A percentile compares a stretch with the other conserved stretches of the same genome.
Evolutionary conservation across 2,888 invertebrate species (phyloP).

Genomic region (Rotaria socialis): DNA sequence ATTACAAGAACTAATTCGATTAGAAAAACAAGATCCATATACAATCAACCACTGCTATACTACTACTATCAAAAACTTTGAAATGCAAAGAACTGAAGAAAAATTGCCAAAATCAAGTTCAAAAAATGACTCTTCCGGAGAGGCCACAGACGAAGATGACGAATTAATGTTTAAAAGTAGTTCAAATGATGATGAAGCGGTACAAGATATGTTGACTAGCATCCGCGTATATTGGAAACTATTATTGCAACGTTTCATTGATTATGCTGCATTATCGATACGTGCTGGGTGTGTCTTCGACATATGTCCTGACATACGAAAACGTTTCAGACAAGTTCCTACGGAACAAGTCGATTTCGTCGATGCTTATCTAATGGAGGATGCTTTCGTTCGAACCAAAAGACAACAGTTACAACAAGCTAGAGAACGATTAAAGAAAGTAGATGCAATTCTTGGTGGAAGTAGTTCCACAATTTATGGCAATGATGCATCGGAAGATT

Average conservation of each 20-base stretch:
- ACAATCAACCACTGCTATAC: no score
- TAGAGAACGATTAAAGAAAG: background rate
- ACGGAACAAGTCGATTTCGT: background rate
- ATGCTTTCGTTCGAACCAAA: background rate
- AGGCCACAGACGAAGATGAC: background rate
- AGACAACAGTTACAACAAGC: background rate
- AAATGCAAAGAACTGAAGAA: no score
- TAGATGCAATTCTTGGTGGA: background rate
- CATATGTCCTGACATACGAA: background rate
- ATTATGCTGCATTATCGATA: background rate
- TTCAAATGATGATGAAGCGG: background rate
- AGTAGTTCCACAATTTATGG: no score
- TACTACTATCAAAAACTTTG: no score
- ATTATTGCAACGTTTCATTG: background rate
- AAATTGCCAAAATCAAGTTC: background rate
- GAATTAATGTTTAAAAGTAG: background rate
- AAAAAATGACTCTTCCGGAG: background rate
- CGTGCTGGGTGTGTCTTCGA: background rate
- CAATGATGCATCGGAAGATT: no score
- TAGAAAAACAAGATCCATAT: no score
- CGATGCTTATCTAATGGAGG: background rate
- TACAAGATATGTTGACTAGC: background rate
- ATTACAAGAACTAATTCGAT: no score
- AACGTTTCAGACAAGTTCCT: background rate
- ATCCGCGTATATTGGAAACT: background rate